Base-by-base conservation (phyloP, 1,140 invertebrate genomes). In the Dermatophagoides farinae region DNA sequence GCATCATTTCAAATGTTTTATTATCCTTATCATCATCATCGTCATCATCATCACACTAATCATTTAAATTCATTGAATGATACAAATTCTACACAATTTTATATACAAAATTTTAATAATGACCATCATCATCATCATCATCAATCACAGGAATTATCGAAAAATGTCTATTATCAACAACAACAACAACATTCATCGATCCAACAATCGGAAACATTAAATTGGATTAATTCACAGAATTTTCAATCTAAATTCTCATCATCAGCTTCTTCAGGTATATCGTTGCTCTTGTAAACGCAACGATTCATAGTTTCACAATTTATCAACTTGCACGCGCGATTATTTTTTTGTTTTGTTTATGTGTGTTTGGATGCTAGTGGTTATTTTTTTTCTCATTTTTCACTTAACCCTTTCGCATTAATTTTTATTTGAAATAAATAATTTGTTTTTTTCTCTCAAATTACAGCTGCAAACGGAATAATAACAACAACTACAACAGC, bases 11-110 rank as follows among this genome's bases (percentile, higher is more conserved):
- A 14, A 38, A 22, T n/a, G n/a, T 40, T 11, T 57, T 46, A 22
- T 47, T 14, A 37, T 52, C 50, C 1, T 60, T 22, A 60, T 60
- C 58, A n/a, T 60, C 58, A 8, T 50, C 43, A 39, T 25, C 46
- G 11, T 54, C 60, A 57, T 55, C 51, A 52, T 25, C 50, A 31
- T 52, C 50, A 52, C 14, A 4, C 1, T 14, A 2, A 52, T 38
- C 50, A 52, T 5, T 14, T 6, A 52, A 4, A 52, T 5, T 14
- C 2, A 5, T 38, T 9, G 50, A n/a, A 6, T 20, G 37, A 39
- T 2, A 25, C 18, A 16, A 20, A 25, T 52, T 31, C 31, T 4
- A 31, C 31, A 31, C 31, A 31, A 31, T 31, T 12, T 52, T 16
- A 52, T 14, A 52, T 38, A 14, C 12, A 16, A 25, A 31, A 31